phyloP scores from a whole-genome alignment of 2,797 vertebrate species.

The Diplodus sargus region DNA sequence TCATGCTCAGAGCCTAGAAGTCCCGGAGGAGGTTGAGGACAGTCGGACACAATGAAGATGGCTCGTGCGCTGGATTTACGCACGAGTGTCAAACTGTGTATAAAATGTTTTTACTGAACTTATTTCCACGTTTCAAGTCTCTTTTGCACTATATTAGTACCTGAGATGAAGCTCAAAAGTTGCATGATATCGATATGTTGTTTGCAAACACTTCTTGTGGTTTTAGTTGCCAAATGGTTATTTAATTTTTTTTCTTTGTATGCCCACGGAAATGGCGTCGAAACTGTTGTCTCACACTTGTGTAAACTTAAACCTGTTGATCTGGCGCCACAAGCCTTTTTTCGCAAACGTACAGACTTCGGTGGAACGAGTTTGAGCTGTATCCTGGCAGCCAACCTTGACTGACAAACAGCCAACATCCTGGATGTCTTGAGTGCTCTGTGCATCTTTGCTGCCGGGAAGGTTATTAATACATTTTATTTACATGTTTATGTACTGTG shows the following conservation, averaged over 20 bases:
- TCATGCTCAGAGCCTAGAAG: conserved; percentile 38
- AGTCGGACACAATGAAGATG: conserved; percentile 29
- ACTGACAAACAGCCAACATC: neutral
- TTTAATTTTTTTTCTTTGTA: neutral
- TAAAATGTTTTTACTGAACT: conserved; percentile 9
- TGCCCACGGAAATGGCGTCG: neutral
- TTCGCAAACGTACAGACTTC: neutral
- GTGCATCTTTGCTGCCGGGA: too few relatives aligned
- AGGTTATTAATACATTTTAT: neutral
- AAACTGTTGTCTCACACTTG: neutral
- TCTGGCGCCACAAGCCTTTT: neutral
- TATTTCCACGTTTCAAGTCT: neutral
- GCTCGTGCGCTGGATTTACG: neutral
- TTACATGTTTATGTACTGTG: conserved; percentile 7
- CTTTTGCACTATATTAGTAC: conserved; percentile 38
- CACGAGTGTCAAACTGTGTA: conserved; percentile 27
- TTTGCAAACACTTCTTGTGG: neutral
- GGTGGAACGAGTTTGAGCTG: neutral
- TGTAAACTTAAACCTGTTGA: neutral
- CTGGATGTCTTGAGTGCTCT: too few relatives aligned
- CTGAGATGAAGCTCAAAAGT: neutral
- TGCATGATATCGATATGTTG: neutral
- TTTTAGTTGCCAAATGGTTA: neutral
- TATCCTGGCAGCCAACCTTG: neutral
- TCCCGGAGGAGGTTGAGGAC: neutral